Percentiles rank a stretch among this genome's conserved stretches.
Conservation (phyloP, 2,888 invertebrate genomes). For the Thereva nobilitata region DNA sequence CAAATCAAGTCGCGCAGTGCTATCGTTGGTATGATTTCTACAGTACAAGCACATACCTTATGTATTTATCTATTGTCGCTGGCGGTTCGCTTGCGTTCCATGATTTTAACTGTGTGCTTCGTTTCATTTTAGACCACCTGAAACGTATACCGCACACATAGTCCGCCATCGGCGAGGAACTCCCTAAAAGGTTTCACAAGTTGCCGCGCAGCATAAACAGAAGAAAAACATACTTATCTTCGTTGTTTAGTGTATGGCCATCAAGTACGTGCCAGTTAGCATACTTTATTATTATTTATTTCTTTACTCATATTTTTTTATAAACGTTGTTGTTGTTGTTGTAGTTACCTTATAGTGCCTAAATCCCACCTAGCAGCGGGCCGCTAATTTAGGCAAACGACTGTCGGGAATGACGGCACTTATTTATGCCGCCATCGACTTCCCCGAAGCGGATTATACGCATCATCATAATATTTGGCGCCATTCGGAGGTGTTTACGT, state of each 20-base stretch:
- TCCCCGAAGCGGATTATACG: slow-evolving; percentile 26
- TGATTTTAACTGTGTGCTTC: slow-evolving; percentile 8
- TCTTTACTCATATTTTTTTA: too few species aligned
- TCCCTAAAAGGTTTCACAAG: slow-evolving; percentile 40
- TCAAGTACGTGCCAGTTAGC: neutral
- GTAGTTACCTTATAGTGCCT: too few species aligned
- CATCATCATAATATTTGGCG: slow-evolving; percentile 34
- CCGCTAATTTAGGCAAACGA: slow-evolving; percentile 34
- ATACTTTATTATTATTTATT: too few species aligned
- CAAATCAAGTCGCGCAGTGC: slow-evolving; percentile 14
- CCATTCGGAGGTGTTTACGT: slow-evolving; percentile 33
- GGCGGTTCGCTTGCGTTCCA: slow-evolving; percentile 17
- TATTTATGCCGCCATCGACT: slow-evolving; percentile 20
- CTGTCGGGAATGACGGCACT: neutral
- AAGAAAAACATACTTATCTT: neutral
- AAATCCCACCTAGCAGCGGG: slow-evolving; percentile 19
- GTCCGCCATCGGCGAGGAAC: slow-evolving; percentile 36
- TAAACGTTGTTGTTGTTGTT: too few species aligned
- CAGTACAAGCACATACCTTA: too few species aligned
- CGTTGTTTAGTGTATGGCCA: neutral
- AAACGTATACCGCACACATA: slow-evolving; percentile 36
- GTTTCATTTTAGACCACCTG: slow-evolving; percentile 38
- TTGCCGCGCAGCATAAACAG: slow-evolving; percentile 4
- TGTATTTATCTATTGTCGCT: neutral
- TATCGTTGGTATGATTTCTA: too few species aligned